phyloP scores from a whole-genome alignment of 2,888 invertebrate species.

The Caenorhabditis sp. region DNA sequence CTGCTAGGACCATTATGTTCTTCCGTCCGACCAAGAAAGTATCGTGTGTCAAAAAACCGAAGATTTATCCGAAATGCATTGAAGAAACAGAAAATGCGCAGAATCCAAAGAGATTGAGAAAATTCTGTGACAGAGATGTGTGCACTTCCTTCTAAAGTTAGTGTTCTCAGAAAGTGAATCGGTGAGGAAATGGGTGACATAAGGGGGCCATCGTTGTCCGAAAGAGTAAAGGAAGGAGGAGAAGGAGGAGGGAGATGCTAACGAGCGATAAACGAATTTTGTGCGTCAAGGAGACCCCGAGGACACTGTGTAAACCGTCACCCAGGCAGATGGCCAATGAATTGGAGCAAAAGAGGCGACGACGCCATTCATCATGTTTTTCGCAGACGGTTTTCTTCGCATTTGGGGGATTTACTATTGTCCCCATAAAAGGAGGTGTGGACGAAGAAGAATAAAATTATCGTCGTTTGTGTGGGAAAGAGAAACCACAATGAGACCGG shows the following conservation, averaged over 20 bases:
- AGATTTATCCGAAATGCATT: conserved; percentile 8
- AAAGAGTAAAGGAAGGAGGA: too few relatives aligned
- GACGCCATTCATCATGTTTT: conserved; percentile 54
- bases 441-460: background rate
- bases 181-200: conserved; percentile 41
- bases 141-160: conserved; percentile 30
- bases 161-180: conserved; percentile 60
- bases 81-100: background rate
- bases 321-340: conserved; percentile 53
- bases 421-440: background rate
- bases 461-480: too few relatives aligned
- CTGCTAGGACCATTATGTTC: conserved; percentile 16
- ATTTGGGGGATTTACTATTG: conserved; percentile 3
- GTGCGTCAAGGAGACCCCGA: conserved; percentile 46
- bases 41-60: background rate
- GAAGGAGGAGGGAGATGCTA: conserved; percentile 47
- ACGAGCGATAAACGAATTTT: conserved; percentile 63
- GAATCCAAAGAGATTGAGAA: background rate
- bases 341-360: conserved; percentile 57
- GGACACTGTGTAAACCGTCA: conserved; percentile 57
- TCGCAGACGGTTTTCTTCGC: conserved; percentile 9
- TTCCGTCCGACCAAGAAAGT: background rate
- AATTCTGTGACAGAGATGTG: background rate
- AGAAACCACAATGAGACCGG: too few relatives aligned
- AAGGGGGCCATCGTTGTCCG: conserved; percentile 46